phyloP scores from a whole-genome alignment of 2,113 vertebrate genomes.

The Lycaon pictus region DNA sequence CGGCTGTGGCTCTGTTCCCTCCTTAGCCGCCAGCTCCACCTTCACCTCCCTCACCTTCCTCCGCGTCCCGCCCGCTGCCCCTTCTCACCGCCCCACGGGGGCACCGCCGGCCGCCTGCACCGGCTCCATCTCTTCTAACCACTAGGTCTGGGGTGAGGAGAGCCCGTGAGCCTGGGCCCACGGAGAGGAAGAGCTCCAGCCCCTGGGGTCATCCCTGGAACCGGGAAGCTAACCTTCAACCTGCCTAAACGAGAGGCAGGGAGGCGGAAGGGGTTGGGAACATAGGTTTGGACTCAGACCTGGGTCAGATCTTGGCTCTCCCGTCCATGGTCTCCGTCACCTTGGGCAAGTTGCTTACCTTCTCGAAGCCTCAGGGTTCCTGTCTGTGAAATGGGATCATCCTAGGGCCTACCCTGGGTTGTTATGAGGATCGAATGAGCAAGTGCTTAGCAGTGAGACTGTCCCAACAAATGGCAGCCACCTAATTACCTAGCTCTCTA shows the following conservation, averaged over 20 bases:
- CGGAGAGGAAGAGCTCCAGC: neutral
- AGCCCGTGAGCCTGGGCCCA: neutral
- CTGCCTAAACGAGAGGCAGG: neutral
- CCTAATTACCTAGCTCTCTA: neutral
- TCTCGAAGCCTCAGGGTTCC: slow-evolving; percentile 36
- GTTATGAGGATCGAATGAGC: neutral
- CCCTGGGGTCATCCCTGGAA: neutral
- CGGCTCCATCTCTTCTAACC: neutral
- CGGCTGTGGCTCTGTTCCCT: neutral
- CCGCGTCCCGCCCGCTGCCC: no score
- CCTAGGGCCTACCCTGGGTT: neutral
- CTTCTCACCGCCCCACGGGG: neutral
- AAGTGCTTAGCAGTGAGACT: neutral
- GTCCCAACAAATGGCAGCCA: neutral
- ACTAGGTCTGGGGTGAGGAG: neutral
- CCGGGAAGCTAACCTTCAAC: neutral
- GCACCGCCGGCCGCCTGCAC: neutral
- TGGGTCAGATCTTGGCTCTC: neutral
- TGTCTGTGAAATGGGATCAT: neutral
- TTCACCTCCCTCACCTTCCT: no score
- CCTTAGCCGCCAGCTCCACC: fast-evolving
- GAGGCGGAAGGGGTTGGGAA: neutral
- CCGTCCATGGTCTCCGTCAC: neutral
- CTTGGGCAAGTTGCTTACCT: neutral
- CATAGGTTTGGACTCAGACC: neutral